Evolutionary conservation across 2,797 vertebrate genomes (phyloP).

Genomic region (Thalassophryne amazonica): DNA sequence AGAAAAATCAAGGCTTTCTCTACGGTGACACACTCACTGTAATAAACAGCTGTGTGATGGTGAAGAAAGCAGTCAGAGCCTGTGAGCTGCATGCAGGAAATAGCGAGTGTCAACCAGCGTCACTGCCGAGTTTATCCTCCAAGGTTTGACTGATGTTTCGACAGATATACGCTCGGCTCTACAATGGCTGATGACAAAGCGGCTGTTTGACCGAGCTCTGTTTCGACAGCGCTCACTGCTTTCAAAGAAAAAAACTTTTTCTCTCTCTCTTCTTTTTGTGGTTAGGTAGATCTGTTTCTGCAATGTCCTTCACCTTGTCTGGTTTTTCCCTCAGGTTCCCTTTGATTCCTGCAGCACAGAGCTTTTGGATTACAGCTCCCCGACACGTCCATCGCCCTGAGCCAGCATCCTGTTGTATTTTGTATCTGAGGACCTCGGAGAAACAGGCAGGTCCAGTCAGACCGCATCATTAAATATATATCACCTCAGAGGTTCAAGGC

Average conservation of each 20-base stretch:
- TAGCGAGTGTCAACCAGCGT: slow-evolving; percentile 3
- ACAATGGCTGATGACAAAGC: slow-evolving; percentile 46
- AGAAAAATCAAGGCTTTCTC: slow-evolving; percentile 13
- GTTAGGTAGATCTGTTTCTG: slow-evolving; percentile 1
- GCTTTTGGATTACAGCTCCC: slow-evolving; percentile 17
- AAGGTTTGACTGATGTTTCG: slow-evolving; percentile 31
- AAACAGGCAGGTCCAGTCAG: slow-evolving; percentile 9
- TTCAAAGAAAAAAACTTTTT: slow-evolving; percentile 24
- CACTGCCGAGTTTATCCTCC: not conserved
- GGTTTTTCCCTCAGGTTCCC: slow-evolving; percentile 4
- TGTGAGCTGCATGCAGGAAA: not conserved
- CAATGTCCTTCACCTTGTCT: slow-evolving; percentile 47
- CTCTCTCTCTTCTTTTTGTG: not conserved
- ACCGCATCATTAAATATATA: slow-evolving; percentile 40
- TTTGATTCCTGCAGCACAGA: slow-evolving; percentile 38
- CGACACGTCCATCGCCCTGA: slow-evolving; percentile 37
- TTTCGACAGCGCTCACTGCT: slow-evolving; percentile 39
- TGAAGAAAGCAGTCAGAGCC: slow-evolving; percentile 1
- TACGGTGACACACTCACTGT: not conserved
- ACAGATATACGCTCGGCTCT: slow-evolving; percentile 18
- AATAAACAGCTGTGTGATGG: slow-evolving; percentile 17
- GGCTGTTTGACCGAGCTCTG: slow-evolving; percentile 32
- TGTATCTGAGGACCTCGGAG: slow-evolving; percentile 9
- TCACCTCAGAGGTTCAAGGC: slow-evolving; percentile 23
- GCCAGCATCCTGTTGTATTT: slow-evolving; percentile 37